Evolutionary conservation across 2,888 invertebrate genomes (phyloP).

Genomic region (Gibbula magus): DNA sequence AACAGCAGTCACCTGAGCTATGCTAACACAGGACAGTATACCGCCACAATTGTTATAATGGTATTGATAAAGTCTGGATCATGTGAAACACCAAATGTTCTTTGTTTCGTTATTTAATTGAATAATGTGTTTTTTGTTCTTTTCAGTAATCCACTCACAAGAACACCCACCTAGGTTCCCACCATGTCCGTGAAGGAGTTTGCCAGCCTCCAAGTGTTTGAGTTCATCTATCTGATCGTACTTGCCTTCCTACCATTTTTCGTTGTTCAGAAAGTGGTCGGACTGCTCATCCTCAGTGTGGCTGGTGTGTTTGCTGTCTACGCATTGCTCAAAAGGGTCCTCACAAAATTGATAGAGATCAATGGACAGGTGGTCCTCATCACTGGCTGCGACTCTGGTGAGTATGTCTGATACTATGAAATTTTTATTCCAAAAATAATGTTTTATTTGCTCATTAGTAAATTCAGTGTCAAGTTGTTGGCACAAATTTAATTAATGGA

Average conservation of each 20-base stretch:
- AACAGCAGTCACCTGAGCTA: too few relatives aligned
- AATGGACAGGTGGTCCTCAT: conserved; percentile 59
- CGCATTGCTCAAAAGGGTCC: conserved; percentile 37
- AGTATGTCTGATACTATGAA: background rate
- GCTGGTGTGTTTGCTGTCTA: conserved; percentile 27
- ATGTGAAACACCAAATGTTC: background rate
- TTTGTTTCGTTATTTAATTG: background rate
- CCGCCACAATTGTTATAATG: too few relatives aligned
- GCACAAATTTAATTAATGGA: too few relatives aligned
- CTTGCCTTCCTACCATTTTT: conserved; percentile 61
- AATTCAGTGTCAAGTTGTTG: too few relatives aligned
- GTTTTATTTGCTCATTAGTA: too few relatives aligned
- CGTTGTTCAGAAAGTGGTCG: conserved; percentile 47
- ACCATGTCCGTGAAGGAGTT: conserved; percentile 46
- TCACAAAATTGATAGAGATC: conserved; percentile 42
- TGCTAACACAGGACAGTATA: too few relatives aligned
- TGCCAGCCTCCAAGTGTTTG: conserved; percentile 56
- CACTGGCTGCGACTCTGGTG: conserved; percentile 70
- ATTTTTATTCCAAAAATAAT: too few relatives aligned
- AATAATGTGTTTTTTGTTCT: background rate
- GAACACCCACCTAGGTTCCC: background rate
- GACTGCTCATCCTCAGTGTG: conserved; percentile 41
- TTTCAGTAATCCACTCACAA: background rate
- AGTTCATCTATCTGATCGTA: conserved; percentile 50
- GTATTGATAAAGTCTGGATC: too few relatives aligned